Evolutionary conservation across 2,888 invertebrate species (phyloP).

Genomic region (Trichogramma evanescens): DNA sequence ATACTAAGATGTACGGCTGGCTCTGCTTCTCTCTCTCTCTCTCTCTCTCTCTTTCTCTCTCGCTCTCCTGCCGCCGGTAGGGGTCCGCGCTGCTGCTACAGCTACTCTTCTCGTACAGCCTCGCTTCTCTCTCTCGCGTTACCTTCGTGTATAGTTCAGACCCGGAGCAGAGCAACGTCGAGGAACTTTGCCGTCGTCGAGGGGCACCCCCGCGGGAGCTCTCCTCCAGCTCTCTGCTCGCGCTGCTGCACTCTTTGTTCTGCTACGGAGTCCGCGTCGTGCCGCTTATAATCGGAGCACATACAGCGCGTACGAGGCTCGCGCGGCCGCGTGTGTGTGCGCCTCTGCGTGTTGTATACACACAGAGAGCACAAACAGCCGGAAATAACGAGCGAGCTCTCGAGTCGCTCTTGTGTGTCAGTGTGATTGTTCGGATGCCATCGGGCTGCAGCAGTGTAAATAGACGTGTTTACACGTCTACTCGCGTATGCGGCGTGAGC

Average conservation of each 20-base stretch:
- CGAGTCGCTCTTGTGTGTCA: no score
- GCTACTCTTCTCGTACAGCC: constrained; percentile 25
- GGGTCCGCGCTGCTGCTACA: constrained; percentile 31
- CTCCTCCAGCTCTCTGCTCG: background rate
- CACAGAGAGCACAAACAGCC: background rate
- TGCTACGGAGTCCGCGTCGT: no score
- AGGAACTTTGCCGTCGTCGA: background rate
- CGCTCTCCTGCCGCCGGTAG: constrained; percentile 40
- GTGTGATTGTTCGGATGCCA: no score
- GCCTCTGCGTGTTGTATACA: background rate
- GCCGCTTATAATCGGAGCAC: no score
- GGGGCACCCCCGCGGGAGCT: constrained; percentile 5
- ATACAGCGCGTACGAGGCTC: background rate
- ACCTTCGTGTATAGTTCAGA: constrained; percentile 17
- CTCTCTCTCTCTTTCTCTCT: constrained; percentile 43
- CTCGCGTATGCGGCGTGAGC: no score
- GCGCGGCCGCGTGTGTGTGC: background rate
- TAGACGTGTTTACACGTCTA: no score
- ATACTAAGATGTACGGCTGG: constrained; percentile 60
- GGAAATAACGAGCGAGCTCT: background rate
- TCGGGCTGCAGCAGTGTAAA: no score
- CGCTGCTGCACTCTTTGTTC: background rate
- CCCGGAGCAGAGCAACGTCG: background rate
- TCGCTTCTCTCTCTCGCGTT: constrained; percentile 30
- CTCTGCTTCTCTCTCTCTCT: constrained; percentile 32